phyloP scores from a whole-genome alignment of 2,797 vertebrate genomes.

The Sebastes itinus region DNA sequence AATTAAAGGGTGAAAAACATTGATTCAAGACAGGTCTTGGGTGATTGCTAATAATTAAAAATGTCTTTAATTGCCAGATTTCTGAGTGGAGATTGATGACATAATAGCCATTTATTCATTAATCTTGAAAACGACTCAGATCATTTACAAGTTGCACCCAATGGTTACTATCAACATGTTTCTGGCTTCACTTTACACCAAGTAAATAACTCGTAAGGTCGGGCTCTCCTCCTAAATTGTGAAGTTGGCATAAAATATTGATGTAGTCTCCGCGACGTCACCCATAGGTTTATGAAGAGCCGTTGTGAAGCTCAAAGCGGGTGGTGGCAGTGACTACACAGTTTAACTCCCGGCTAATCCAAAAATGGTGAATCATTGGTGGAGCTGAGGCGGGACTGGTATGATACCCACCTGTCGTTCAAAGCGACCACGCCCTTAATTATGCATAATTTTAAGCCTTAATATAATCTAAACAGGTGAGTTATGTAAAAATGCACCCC shows the following conservation, averaged over 20 bases:
- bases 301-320: too few species aligned
- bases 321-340: too few species aligned
- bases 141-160: background rate
- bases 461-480: too few species aligned
- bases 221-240: background rate
- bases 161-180: background rate
- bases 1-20: background rate
- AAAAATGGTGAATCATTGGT: too few species aligned
- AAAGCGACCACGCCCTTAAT: too few species aligned
- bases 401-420: too few species aligned
- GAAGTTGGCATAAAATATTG: background rate
- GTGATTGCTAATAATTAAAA: background rate
- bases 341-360: too few species aligned
- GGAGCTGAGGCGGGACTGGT: too few species aligned
- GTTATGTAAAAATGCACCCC: too few species aligned
- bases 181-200: background rate
- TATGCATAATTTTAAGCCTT: too few species aligned
- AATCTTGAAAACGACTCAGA: background rate
- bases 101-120: background rate
- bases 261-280: too few species aligned
- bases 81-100: background rate
- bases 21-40: background rate
- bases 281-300: too few species aligned
- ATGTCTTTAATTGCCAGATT: background rate
- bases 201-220: background rate